phyloP scores from a whole-genome alignment of 2,113 vertebrate genomes.

The Ailuropoda melanoleuca region DNA sequence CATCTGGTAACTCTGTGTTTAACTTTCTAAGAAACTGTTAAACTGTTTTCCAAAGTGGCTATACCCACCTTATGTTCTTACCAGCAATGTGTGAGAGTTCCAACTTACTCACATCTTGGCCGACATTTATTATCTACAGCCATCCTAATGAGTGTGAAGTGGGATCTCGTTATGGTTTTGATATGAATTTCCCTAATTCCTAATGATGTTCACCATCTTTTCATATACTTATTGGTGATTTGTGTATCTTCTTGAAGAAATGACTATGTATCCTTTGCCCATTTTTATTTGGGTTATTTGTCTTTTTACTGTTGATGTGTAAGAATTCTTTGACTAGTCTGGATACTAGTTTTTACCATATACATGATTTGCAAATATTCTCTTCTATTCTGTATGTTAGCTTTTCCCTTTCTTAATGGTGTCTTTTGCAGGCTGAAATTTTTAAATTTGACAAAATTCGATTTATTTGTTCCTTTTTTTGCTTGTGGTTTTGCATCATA shows the following conservation, averaged over 20 bases:
- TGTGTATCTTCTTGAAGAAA: not conserved
- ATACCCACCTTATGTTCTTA: not conserved
- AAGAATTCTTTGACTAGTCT: not conserved
- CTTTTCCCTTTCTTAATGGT: not conserved
- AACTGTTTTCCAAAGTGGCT: not conserved
- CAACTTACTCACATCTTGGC: not conserved
- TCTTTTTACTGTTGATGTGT: not conserved
- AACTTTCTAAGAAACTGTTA: not conserved
- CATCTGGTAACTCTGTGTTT: not conserved
- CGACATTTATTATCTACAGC: not conserved
- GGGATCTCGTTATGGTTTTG: not conserved
- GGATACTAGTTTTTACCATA: not conserved
- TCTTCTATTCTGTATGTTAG: not conserved
- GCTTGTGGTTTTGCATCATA: not conserved
- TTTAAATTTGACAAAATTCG: not conserved
- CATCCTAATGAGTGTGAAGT: not conserved
- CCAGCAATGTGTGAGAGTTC: not conserved
- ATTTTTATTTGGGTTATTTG: not conserved
- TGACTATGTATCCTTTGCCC: not conserved
- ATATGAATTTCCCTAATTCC: not conserved
- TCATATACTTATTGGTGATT: not conserved
- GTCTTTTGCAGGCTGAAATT: not conserved
- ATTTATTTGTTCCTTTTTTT: not conserved
- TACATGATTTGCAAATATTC: not conserved
- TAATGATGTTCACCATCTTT: not conserved